Base-by-base conservation (phyloP, 2,888 invertebrate genomes). In the Argynnis bischoffii region DNA sequence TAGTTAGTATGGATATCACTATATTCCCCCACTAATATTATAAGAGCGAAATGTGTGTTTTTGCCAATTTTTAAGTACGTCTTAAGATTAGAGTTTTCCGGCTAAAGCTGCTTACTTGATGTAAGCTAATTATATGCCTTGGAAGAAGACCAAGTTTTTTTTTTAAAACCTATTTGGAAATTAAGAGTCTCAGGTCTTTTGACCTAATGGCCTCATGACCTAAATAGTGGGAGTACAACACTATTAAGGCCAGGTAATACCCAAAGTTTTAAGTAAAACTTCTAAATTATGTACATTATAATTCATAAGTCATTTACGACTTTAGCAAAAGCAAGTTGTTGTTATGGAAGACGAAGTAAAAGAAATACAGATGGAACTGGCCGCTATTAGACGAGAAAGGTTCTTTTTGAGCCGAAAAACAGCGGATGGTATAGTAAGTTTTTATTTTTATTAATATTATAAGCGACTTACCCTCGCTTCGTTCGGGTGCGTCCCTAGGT, bases 271-370 rank as follows among this genome's bases (percentile, higher is more conserved):
- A 46, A 57, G 16, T 16, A 50, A 16, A 50, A 3, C 8, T n/a
- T 14, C 6, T 16, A 55, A 14, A 15, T 8, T 59, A 21, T 26
- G 15, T 26, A 35, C 2, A 11, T 46, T 31, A 8, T 48, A 15
- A 41, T 2, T 50, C 2, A 8, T 54, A 15, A 41, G 4, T 50
- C 2, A 8, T 54, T 63, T 15, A 56, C 26, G n/a, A 53, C 75
- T 75, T 68, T 67, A 91, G 91, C 88, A 90, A 83, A 88, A 87
- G 63, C 90, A 91, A 69, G 72, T 91, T 71, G 90, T 88, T 0
- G 86, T 84, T 21, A 90, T 91, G 88, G 89, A 90, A 74, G 88
- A 88, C 0, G 89, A 90, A 72, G 88, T 90, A 2, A 88, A 89
- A 73, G 87, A 85, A 73, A 89, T 91, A 0, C 87, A 88, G 72